These are phyloP conservation scores for Drosophila stalkeri DNA, from an alignment of 2,888 invertebrate genomes.

Conservation along the genomic window DNA sequence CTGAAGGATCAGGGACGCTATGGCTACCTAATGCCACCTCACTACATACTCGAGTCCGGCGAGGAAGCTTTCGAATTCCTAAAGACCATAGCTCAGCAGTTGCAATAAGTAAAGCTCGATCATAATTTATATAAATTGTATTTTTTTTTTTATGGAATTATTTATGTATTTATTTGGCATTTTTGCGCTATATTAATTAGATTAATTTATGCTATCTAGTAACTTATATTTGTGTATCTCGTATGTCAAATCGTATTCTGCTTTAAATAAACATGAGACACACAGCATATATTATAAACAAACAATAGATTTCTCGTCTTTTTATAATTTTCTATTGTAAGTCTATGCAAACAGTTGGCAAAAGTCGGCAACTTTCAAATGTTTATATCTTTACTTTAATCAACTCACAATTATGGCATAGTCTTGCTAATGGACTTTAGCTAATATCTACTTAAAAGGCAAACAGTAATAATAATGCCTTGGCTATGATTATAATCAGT, in stretches of 20 bases:
- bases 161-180: constrained; percentile 14
- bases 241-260: not conserved
- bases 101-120: constrained; percentile 34
- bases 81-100: constrained; percentile 76
- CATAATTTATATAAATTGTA: constrained; percentile 10
- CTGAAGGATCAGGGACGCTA: constrained; percentile 84
- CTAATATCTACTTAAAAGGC: not conserved
- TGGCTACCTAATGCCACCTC: constrained; percentile 82
- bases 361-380: constrained; percentile 2
- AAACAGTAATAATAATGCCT: not conserved
- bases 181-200: not conserved
- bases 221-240: not conserved
- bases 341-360: constrained; percentile 2
- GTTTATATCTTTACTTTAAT: not conserved
- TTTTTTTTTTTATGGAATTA: constrained; percentile 13
- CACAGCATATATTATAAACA: not conserved
- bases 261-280: not conserved
- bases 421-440: constrained; percentile 4
- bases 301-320: constrained; percentile 3
- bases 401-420: not conserved
- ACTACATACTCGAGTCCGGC: constrained; percentile 83
- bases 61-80: constrained; percentile 82
- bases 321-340: not conserved
- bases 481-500: not conserved
- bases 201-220: not conserved